A percentile compares a stretch with the other conserved stretches of the same genome.
These are phyloP conservation scores for Entelurus aequoreus DNA, from an alignment of 2,113 vertebrate species.

Conservation along the genomic window DNA sequence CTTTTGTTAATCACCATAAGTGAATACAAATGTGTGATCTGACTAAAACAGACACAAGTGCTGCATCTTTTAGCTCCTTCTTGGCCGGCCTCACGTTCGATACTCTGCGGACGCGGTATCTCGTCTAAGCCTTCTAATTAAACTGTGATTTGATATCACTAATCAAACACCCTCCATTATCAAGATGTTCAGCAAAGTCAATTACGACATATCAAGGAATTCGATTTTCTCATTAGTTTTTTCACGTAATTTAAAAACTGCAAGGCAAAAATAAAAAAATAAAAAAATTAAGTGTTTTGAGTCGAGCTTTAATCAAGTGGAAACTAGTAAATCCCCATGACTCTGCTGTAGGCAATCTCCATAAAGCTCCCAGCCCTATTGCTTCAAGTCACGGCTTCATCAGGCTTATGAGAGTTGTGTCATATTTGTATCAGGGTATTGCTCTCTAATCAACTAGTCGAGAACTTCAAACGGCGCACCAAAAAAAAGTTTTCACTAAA, in stretches of 20 bases:
- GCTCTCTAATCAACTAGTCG: slow-evolving; percentile 60
- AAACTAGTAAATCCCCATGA: slow-evolving; percentile 71
- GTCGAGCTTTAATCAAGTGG: slow-evolving; percentile 72
- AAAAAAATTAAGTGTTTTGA: slow-evolving; percentile 52
- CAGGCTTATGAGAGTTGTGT: slow-evolving; percentile 61
- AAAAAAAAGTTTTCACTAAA: not conserved
- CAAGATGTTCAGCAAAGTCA: slow-evolving; percentile 71
- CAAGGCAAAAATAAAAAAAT: slow-evolving; percentile 13
- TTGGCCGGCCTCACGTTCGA: slow-evolving; percentile 20
- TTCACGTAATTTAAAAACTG: slow-evolving; percentile 67
- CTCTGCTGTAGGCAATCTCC: slow-evolving; percentile 63
- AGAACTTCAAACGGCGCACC: not conserved
- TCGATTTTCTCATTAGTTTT: slow-evolving; percentile 73
- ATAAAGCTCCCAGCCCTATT: slow-evolving; percentile 58
- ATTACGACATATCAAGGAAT: slow-evolving; percentile 73
- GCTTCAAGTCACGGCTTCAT: slow-evolving; percentile 62
- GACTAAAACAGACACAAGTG: slow-evolving; percentile 26
- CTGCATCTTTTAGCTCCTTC: slow-evolving; percentile 32
- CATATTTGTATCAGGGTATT: slow-evolving; percentile 61
- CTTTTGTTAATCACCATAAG: not conserved
- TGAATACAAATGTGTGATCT: slow-evolving; percentile 41
- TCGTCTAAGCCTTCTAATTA: slow-evolving; percentile 68
- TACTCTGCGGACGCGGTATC: slow-evolving; percentile 37
- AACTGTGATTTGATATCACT: slow-evolving; percentile 67
- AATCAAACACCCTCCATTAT: slow-evolving; percentile 69